Percentiles rank a stretch among this genome's conserved stretches.
These are phyloP conservation scores for Oryzias sinensis DNA, from an alignment of 2,797 vertebrate species.

Conservation along the genomic window DNA sequence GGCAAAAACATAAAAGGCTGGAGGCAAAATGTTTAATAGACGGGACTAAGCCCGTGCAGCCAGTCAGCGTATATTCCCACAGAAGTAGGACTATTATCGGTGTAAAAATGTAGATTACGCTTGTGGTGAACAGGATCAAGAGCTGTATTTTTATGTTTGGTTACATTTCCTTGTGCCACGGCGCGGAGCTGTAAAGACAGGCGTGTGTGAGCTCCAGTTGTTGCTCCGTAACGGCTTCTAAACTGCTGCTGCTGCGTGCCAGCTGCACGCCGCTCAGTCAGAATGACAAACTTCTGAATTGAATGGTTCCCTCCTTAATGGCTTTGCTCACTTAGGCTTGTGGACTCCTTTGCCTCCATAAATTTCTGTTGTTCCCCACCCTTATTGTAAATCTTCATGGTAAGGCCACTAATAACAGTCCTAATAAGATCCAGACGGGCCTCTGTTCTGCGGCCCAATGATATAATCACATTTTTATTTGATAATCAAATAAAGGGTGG, in stretches of 20 bases:
- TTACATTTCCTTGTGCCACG: constrained; percentile 1
- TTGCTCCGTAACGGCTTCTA: constrained; percentile 23
- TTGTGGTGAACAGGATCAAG: constrained; percentile 4
- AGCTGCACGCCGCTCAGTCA: constrained; percentile 39
- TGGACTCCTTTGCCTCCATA: constrained; percentile 61
- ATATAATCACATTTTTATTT: constrained; percentile 78
- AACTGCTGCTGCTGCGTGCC: constrained; percentile 34
- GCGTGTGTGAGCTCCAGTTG: constrained; percentile 27
- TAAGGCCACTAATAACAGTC: constrained; percentile 68
- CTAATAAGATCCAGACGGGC: constrained; percentile 73
- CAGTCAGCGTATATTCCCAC: too few species aligned
- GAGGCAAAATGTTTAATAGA: too few species aligned
- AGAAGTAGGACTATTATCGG: background rate
- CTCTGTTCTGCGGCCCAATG: constrained; percentile 70
- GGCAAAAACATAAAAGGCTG: too few species aligned
- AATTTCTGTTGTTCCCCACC: constrained; percentile 72
- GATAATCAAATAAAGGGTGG: constrained; percentile 77
- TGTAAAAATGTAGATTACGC: constrained; percentile 11
- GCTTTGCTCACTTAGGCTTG: constrained; percentile 65
- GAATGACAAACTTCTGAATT: constrained; percentile 63
- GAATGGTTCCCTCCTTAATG: constrained; percentile 70
- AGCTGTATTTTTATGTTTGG: constrained; percentile 8
- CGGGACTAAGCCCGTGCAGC: too few species aligned
- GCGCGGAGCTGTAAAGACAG: constrained; percentile 35
- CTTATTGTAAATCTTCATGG: constrained; percentile 68